Percentiles rank a stretch among this genome's conserved stretches.
Conservation (phyloP, 2,797 vertebrate genomes). For the Takifugu rubripes region DNA sequence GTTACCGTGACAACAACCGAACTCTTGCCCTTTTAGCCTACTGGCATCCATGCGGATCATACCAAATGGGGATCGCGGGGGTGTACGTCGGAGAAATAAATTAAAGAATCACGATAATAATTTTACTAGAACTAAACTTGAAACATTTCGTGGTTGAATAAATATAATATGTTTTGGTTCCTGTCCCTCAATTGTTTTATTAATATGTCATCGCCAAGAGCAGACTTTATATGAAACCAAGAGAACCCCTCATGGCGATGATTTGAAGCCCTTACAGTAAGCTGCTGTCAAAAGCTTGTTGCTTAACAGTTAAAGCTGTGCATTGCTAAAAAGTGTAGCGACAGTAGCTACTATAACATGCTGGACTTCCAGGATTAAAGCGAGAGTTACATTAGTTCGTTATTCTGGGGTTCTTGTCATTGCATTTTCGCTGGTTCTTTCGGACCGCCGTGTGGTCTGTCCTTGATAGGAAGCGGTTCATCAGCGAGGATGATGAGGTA, state of each 20-base stretch:
- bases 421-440: conserved; percentile 49
- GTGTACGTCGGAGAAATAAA: background rate
- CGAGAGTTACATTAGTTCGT: no score
- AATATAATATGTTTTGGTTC: rapidly evolving
- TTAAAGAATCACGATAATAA: background rate
- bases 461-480: conserved; percentile 42
- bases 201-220: no score
- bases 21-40: conserved; percentile 76
- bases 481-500: conserved; percentile 69
- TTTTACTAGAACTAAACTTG: rapidly evolving
- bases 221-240: background rate
- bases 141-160: no score
- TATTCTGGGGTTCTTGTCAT: conserved; percentile 31
- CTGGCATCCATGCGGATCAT: conserved; percentile 70
- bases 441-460: conserved; percentile 40
- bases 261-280: conserved; percentile 64
- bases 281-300: conserved; percentile 81
- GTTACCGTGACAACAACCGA: conserved; percentile 80
- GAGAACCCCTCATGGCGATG: conserved; percentile 35
- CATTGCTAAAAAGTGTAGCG: conserved; percentile 62
- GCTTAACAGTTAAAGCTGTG: conserved; percentile 70
- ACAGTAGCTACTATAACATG: conserved; percentile 14
- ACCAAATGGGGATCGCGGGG: conserved; percentile 52
- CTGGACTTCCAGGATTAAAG: no score
- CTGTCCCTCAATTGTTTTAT: background rate